phyloP scores from a whole-genome alignment of 1,140 invertebrate genomes.

The Pseudachorutes palmiensis region DNA sequence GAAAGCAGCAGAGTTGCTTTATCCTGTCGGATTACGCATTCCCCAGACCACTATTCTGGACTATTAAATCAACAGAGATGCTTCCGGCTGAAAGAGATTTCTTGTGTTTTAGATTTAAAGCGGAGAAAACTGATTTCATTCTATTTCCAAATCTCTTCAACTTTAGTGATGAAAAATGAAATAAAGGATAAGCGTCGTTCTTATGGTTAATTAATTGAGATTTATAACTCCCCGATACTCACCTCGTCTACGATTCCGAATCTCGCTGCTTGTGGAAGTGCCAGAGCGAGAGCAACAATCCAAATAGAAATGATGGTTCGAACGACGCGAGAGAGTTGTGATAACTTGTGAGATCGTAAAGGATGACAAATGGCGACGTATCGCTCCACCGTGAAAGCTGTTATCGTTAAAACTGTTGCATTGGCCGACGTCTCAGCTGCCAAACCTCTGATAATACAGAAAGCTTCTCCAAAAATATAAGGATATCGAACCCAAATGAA shows the following conservation, averaged over 20 bases:
- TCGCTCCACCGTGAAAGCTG: slow-evolving; percentile 74
- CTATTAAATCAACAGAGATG: no score
- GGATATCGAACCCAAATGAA: slow-evolving; percentile 66
- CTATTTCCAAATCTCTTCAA: no score
- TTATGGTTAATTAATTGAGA: slow-evolving; percentile 6
- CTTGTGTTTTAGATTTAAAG: no score
- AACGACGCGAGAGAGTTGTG: slow-evolving; percentile 51
- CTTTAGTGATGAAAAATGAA: no score
- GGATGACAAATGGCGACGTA: slow-evolving; percentile 93
- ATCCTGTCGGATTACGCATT: no score
- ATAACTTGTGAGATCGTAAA: slow-evolving; percentile 49
- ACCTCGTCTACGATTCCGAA: slow-evolving; percentile 42
- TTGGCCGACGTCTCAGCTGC: slow-evolving; percentile 76
- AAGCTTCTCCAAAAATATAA: slow-evolving; percentile 64
- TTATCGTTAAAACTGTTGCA: slow-evolving; percentile 85
- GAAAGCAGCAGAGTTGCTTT: no score
- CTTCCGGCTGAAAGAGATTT: no score
- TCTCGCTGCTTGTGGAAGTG: slow-evolving; percentile 59
- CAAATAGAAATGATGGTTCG: slow-evolving; percentile 53
- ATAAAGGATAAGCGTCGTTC: no score
- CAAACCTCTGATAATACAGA: slow-evolving; percentile 62
- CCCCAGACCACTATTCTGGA: no score
- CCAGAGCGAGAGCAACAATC: slow-evolving; percentile 54
- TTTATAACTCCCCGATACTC: slow-evolving; percentile 1
- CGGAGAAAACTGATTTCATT: no score